These are phyloP conservation scores for Sycophila sp. DNA, from an alignment of 1,140 invertebrate species.

Conservation along the genomic window DNA sequence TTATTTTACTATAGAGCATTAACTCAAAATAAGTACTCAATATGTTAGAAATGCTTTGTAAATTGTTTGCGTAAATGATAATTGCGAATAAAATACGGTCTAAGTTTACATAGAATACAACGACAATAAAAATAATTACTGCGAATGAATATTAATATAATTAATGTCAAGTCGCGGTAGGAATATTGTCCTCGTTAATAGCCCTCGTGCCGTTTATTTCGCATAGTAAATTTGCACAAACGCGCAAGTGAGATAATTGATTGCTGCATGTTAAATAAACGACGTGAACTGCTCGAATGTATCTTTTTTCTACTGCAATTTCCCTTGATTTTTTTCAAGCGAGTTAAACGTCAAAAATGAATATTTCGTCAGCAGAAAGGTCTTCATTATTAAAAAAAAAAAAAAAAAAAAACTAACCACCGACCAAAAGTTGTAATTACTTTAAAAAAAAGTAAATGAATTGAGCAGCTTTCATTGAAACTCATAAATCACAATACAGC, in stretches of 20 bases:
- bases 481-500: too few relatives aligned
- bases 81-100: too few relatives aligned
- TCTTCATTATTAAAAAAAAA: neutral
- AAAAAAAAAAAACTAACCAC: too few relatives aligned
- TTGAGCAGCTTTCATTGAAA: too few relatives aligned
- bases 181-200: conserved; percentile 12
- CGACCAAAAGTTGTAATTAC: too few relatives aligned
- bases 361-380: too few relatives aligned
- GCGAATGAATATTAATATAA: conserved; percentile 12
- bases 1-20: too few relatives aligned
- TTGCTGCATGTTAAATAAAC: neutral
- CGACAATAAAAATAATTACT: conserved; percentile 1
- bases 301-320: neutral
- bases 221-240: neutral
- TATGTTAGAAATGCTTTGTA: too few relatives aligned
- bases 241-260: neutral
- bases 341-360: neutral
- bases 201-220: conserved; percentile 10
- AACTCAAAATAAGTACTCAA: too few relatives aligned
- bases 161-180: neutral
- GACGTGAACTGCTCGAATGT: neutral
- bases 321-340: neutral
- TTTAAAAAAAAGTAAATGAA: neutral
- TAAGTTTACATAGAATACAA: too few relatives aligned
- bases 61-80: too few relatives aligned